Evolutionary conservation across 2,797 vertebrate species (phyloP).

Genomic region (Spondyliosoma cantharus): DNA sequence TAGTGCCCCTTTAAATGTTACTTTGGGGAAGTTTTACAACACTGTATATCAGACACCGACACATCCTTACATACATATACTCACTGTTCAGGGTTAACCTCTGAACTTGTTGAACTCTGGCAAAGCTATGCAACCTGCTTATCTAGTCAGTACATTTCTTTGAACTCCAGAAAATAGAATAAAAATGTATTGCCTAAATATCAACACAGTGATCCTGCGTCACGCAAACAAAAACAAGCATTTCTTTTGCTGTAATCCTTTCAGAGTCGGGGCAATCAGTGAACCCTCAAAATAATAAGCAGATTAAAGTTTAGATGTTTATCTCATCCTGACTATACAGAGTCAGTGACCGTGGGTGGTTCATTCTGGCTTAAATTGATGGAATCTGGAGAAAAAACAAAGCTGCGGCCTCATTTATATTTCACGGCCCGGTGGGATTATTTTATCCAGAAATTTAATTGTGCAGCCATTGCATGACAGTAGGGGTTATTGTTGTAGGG

Average conservation of each 20-base stretch:
- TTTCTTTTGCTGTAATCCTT: conserved; percentile 28
- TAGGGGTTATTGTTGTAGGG: conserved; percentile 5
- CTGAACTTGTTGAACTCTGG: neutral
- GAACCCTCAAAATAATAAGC: conserved; percentile 51
- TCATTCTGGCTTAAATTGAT: conserved; percentile 37
- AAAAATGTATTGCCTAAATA: neutral
- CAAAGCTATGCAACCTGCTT: neutral
- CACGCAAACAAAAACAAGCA: conserved; percentile 5
- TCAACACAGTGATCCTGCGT: neutral
- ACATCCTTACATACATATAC: neutral
- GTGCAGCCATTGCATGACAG: conserved; percentile 12
- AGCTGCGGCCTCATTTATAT: conserved; percentile 46
- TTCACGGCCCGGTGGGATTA: conserved; percentile 16
- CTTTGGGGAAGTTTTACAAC: no score
- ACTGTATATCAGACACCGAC: no score
- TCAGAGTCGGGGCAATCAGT: conserved; percentile 25
- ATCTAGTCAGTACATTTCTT: neutral
- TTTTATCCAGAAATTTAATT: conserved; percentile 41
- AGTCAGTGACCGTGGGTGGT: conserved; percentile 17
- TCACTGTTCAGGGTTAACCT: neutral
- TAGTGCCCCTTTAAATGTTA: no score
- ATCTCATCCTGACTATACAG: conserved; percentile 33
- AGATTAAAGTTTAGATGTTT: conserved; percentile 54
- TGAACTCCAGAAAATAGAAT: neutral
- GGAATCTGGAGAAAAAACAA: conserved; percentile 37